Base-by-base conservation (phyloP, 2,888 invertebrate species). In the Ecdyonurus torrentis region DNA sequence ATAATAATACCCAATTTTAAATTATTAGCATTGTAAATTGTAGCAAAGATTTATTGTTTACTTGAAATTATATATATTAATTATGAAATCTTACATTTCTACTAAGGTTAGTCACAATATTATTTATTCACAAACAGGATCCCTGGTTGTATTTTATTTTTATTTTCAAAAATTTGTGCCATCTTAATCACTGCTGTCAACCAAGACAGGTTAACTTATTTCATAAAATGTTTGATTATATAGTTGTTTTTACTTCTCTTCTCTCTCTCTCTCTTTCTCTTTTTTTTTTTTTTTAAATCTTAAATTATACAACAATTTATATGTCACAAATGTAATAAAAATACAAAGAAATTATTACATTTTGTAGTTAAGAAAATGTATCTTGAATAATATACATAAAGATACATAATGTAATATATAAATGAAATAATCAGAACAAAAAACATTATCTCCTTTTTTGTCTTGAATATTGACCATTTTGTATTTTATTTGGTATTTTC, bases 51-150 rank as follows among this genome's bases (percentile, higher is more conserved):
- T 23, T 20, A 5, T 23, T 59, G 24, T 20, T n/a, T 23, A 59
- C 37, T 37, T 37, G 37, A 37, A 10, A 37, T 10, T 37, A 10
- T 10, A 37, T 37, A 37, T 15, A 37, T 15, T 37, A 10, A 37
- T 5, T n/a, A n/a, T n/a, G n/a, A n/a, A n/a, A n/a, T n/a, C n/a
- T n/a, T n/a, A n/a, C n/a, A n/a, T n/a, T n/a, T n/a, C n/a, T 20
- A 23, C 20, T 59, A 59, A 59, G 37, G 18, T 59, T 59, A 23
- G 59, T 59, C 59, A 59, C 18, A 59, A 59, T 15, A 20, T 58
- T 59, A 59, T 59, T 23, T n/a, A n/a, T n/a, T n/a, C n/a, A n/a
- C n/a, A 24, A 24, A 59, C 59, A 23, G 59, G 59, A 24, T 59
- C 59, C 23, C 22, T 59, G 59, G 24, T 20, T 55, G 22, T 55